Evolutionary conservation across 2,797 vertebrate genomes (phyloP), one percentile per base, ranked within the genome.

Genomic region (Chelon auratus): DNA sequence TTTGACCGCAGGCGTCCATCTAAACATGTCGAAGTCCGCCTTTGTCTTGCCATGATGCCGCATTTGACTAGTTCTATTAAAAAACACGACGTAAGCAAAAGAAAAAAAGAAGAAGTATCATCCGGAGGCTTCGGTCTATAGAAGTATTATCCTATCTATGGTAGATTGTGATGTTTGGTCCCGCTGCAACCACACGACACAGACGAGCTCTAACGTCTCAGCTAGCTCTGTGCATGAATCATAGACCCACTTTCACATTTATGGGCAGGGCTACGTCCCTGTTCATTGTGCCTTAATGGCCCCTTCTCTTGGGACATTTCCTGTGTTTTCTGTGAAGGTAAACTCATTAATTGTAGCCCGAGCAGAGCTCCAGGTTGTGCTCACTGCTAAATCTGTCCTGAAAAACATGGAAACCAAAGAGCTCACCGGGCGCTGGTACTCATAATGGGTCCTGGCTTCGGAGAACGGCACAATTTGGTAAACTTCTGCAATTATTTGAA

Each of bases 1-100:
- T 67, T 63, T 70, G 70, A 89, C 92, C 81, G 9, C 88, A 88
- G 71, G 70, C 81, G 77, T 89, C 69, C 80, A 72, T 86, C 77
- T 76, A 55, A 37, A 60, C 81, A 45, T 68, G 73, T 75, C 50
- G 43, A 66, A 48, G 66, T 62, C 74, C 12, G 72, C 67, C 75
- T 74, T 62, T 75, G 70, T 86, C 80, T 63, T 71, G 58, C 36
- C 18, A 15, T 13, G 0, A 69, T 43, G 56, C 52, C 22, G 9
- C 22, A 37, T 78, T 80, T 52, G 56, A 65, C 66, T 40, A 22
- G 63, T 20, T 62, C 12, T 17, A 1, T 50, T 73, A 52, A 37
- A 64, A 67, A 66, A 33, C 33, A 30, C 33, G 15, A 33, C 45
- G 68, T 42, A 64, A 33, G 51, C 8, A 42, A 63, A 39, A 61